Evolutionary conservation across 30 jellyfish, hydroid and myxozoan species (phyloP).

Genomic region (Turritopsis rubra): DNA sequence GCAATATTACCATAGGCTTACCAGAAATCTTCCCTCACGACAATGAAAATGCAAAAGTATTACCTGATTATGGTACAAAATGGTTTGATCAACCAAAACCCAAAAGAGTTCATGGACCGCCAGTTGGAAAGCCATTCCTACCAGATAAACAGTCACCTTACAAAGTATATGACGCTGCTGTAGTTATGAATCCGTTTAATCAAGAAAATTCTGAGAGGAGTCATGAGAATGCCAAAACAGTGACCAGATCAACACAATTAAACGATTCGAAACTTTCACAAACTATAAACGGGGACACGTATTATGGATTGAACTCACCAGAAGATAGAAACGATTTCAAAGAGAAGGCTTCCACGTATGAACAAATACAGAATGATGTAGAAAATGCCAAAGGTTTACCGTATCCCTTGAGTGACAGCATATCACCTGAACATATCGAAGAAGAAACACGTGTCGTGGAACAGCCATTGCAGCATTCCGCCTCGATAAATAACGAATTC

Average conservation of each 20-base stretch:
- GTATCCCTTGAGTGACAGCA: background rate
- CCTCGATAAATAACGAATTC: background rate
- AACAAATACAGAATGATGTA: background rate
- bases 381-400: background rate
- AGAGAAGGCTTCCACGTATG: constrained; percentile 2
- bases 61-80: constrained; percentile 12
- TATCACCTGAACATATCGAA: background rate
- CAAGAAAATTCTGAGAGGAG: background rate
- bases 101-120: background rate
- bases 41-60: background rate
- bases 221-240: background rate
- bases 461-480: constrained; percentile 11
- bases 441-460: background rate
- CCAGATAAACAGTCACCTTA: constrained; percentile 33
- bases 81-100: constrained; percentile 9
- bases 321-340: background rate
- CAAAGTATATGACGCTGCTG: constrained; percentile 14
- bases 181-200: background rate
- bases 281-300: constrained; percentile 12
- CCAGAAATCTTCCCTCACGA: background rate
- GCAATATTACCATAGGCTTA: background rate
- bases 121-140: constrained; percentile 31
- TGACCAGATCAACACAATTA: background rate
- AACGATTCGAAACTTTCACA: background rate
- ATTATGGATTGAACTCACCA: background rate